Percentiles rank a stretch among this genome's conserved stretches.
Conservation (phyloP, 2,113 vertebrate genomes). For the Gnathonemus echidnorhynchus region DNA sequence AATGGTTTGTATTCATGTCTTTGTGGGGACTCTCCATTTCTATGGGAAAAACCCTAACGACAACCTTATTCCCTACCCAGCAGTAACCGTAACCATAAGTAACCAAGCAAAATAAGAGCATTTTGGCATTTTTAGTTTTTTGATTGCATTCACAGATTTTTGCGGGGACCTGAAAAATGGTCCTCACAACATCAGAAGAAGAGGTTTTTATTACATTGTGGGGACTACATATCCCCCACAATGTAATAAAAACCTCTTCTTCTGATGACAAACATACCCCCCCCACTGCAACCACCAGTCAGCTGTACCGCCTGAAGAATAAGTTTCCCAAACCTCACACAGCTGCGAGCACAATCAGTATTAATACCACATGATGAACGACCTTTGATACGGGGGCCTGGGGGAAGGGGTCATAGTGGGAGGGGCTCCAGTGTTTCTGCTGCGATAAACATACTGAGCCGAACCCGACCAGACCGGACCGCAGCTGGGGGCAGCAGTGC, state of each 20-base stretch:
- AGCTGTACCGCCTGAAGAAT: background rate
- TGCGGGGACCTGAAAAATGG: no score
- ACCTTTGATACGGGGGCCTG: background rate
- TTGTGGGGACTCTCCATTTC: no score
- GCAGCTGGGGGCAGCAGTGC: background rate
- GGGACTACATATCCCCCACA: no score
- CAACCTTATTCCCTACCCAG: no score
- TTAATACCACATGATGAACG: background rate
- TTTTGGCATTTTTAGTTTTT: no score
- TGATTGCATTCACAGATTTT: no score
- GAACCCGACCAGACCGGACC: background rate
- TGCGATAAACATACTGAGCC: background rate
- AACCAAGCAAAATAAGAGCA: no score
- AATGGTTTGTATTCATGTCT: no score
- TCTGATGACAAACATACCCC: background rate
- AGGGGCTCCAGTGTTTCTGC: background rate
- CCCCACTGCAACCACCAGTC: background rate
- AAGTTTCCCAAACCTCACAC: background rate
- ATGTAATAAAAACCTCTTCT: background rate
- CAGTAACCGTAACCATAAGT: no score
- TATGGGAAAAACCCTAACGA: no score
- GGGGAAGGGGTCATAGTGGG: background rate
- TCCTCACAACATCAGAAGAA: no score
- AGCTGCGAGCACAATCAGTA: background rate
- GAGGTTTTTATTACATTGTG: no score